Evolutionary conservation across 2,113 vertebrate species (phyloP), one percentile per base, ranked within the genome.

Genomic region (Ivindomyrus marchei): DNA sequence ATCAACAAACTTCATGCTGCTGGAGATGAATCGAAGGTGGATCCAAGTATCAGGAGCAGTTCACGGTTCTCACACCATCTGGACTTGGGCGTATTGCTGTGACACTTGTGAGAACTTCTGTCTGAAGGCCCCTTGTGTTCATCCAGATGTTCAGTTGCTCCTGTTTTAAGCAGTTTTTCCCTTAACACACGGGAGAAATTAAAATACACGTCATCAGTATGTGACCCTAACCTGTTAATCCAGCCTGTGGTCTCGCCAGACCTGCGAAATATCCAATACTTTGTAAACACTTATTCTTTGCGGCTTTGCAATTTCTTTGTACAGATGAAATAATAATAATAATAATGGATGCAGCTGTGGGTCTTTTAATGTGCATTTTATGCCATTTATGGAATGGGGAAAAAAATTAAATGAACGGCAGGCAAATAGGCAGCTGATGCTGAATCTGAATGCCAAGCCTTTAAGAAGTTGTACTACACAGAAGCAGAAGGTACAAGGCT

Each of bases 1-100:
- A 94, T 95, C 93, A 95, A 93, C 92, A 91, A 90, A 91, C 88
- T 66, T 92, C 91, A 88, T n/a, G 88, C 84, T 94, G 93, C 94
- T 94, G 91, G 93, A 94, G 93, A 92, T 62, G 74, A 87, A 89
- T 89, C 2, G 21, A 58, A 4, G 47, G 19, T 85, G 50, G 52
- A 46, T 85, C 36, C 45, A 45, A 47, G 80, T 89, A n/a, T 10
- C 15, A 19, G 74, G 74, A 17, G 13, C 3, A 17, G 52, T 36
- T 74, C 17, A 6, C 5, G 8, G 31, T 90, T 24, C 47, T 46
- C 90, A 77, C 49, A 27, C 66, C 66, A n/a, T 58, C 90, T 88
- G 53, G 53, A 46, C 89, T 90, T 11, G 17, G 83, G 39, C 15
- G 45, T 85, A 49, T 19, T 10, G 74, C 13, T 42, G 74, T 80